These are phyloP conservation scores for Spilosoma lubricipeda DNA, from an alignment of 2,888 invertebrate genomes.

Conservation along the genomic window DNA sequence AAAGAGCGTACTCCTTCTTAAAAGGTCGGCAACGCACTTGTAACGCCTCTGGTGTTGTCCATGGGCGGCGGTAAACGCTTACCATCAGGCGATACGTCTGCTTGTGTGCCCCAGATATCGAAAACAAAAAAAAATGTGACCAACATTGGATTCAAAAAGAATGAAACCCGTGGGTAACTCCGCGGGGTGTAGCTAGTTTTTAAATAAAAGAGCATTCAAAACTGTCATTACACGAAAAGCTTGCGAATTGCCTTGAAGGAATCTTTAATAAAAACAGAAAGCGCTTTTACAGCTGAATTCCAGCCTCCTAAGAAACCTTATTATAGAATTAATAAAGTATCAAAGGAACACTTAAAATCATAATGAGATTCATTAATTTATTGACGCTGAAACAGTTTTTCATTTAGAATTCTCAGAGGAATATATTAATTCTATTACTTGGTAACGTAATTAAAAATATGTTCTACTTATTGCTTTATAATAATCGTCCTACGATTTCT, in stretches of 20 bases:
- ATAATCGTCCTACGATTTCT: not conserved
- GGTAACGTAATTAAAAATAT: not conserved
- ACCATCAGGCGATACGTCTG: no score
- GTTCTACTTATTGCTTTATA: not conserved
- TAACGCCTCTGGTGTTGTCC: no score
- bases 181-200: no score
- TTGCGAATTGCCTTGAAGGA: not conserved
- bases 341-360: not conserved
- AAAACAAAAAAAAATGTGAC: no score
- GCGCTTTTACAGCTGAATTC: not conserved
- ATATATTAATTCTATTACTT: not conserved
- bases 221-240: not conserved
- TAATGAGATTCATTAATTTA: not conserved
- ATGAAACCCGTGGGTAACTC: no score
- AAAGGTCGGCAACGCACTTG: no score
- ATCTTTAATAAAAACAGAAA: not conserved
- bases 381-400: not conserved
- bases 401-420: not conserved
- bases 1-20: no score
- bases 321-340: not conserved
- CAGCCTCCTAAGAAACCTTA: not conserved
- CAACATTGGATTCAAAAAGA: no score
- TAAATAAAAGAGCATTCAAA: not conserved
- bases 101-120: no score
- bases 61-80: no score